Percentiles rank a stretch among this genome's conserved stretches.
Conservation (phyloP, 1,140 invertebrate species). For the Ips typographus region DNA sequence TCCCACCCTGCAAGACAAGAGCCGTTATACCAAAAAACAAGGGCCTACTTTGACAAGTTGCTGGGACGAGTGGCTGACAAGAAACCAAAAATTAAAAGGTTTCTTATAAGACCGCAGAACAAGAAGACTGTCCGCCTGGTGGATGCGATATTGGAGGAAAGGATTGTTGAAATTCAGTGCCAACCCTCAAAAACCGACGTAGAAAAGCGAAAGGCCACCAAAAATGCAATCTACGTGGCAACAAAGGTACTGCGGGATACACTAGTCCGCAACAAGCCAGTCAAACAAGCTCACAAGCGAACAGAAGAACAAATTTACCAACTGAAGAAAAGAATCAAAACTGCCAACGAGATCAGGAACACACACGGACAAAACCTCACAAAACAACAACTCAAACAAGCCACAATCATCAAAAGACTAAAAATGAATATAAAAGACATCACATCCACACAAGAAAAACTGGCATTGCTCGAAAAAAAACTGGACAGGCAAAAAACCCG, state of each 20-base stretch:
- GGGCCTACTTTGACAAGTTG: not conserved
- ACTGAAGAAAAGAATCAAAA: not conserved
- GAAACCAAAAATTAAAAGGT: not conserved
- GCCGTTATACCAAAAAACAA: not conserved
- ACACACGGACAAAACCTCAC: not conserved
- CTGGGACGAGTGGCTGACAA: not conserved
- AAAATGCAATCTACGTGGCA: conserved; percentile 1
- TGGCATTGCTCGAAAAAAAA: not conserved
- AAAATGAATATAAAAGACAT: not conserved
- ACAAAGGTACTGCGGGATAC: conserved; percentile 1
- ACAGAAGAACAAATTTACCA: not conserved
- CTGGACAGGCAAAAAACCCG: not conserved
- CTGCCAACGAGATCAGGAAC: not conserved
- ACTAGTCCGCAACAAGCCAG: not conserved
- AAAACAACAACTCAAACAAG: not conserved
- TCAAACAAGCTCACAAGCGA: not conserved
- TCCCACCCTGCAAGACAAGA: not conserved
- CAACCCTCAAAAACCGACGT: not conserved
- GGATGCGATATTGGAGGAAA: not conserved
- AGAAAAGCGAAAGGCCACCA: not conserved
- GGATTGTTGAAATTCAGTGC: not conserved
- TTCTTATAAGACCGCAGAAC: conserved; percentile 1
- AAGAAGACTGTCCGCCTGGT: not conserved
- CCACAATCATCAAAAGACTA: not conserved
- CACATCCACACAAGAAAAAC: not conserved